Conservation (phyloP, 2,113 vertebrate genomes). For the Oncorhynchus kisutch region DNA sequence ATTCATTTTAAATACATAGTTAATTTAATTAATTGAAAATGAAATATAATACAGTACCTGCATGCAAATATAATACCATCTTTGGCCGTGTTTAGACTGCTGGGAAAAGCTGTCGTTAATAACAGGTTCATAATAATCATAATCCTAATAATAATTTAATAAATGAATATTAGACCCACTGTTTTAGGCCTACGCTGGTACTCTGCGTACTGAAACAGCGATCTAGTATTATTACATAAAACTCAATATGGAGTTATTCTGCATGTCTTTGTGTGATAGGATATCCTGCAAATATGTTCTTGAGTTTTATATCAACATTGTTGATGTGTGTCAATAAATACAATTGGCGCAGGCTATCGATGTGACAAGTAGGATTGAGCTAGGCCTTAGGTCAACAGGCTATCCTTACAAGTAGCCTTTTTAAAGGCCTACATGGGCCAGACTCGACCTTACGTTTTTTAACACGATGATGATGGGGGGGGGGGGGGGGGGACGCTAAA, state of each 20-base stretch:
- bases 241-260: slow-evolving; percentile 58
- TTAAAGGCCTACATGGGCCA: no score
- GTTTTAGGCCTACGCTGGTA: slow-evolving; percentile 52
- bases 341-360: slow-evolving; percentile 39
- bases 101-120: slow-evolving; percentile 46
- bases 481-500: neutral
- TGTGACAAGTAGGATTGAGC: slow-evolving; percentile 10
- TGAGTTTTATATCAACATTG: slow-evolving; percentile 36
- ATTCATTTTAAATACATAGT: slow-evolving; percentile 78
- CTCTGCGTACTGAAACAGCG: neutral
- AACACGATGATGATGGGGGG: no score
- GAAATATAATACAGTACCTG: slow-evolving; percentile 67
- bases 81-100: slow-evolving; percentile 71
- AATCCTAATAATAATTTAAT: slow-evolving; percentile 46
- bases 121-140: slow-evolving; percentile 26
- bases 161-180: slow-evolving; percentile 16
- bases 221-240: slow-evolving; percentile 16
- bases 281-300: slow-evolving; percentile 8
- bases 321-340: slow-evolving; percentile 46
- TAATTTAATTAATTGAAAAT: slow-evolving; percentile 64
- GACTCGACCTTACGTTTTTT: no score
- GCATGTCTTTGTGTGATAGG: no score
- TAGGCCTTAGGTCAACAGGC: no score
- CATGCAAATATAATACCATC: slow-evolving; percentile 75
- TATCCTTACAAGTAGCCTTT: no score